Base-by-base conservation (phyloP, 2,888 invertebrate species). In the Xestia c-nigrum region DNA sequence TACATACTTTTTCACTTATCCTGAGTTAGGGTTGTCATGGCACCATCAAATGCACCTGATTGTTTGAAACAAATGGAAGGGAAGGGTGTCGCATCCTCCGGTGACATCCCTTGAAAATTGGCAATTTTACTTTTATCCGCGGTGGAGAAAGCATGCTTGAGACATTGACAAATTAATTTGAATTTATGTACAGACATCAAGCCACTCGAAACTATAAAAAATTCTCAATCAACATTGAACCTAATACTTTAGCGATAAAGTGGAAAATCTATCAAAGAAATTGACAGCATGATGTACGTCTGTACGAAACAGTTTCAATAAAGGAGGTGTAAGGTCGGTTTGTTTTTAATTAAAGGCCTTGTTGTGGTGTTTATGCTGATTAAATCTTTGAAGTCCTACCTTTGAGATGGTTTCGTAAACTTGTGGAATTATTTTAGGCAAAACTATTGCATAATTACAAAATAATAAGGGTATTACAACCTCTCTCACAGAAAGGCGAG, bases 141-240 rank as follows among this genome's bases (percentile, higher is more conserved):
- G 68, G 76, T 77, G 47, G 40, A 65, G 59, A 73, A 82, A 86
- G 81, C 80, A 84, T 86, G 87, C 63, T 64, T 46, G 38, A 57
- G 83, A 90, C 86, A 75, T 67, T 90, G 89, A 88, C 78, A 82
- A 87, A 90, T 90, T 87, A 87, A 82, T 82, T 82, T 79, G 61
- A 84, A 84, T 85, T 78, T 82, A 75, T 72, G 6, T 40, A 40
- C 40, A 40, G 40, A 40, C 31, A 31, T 31, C 31, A 31, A 31
- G 31, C 31, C 31, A 31, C 31, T 31, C 31, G 31, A 31, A 31
- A 31, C 31, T 31, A 2, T 31, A 2, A 31, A 31, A 31, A 31
- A 2, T 31, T 31, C 31, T 3, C 31, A 31, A 31, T 31, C 31
- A 31, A 31, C 31, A 31, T 31, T 31, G n/a, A n/a, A n/a, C n/a